Percentiles rank a stretch among this genome's conserved stretches.
phyloP scores from a whole-genome alignment of 2,888 invertebrate species.

The Cheilosia vernalis region DNA sequence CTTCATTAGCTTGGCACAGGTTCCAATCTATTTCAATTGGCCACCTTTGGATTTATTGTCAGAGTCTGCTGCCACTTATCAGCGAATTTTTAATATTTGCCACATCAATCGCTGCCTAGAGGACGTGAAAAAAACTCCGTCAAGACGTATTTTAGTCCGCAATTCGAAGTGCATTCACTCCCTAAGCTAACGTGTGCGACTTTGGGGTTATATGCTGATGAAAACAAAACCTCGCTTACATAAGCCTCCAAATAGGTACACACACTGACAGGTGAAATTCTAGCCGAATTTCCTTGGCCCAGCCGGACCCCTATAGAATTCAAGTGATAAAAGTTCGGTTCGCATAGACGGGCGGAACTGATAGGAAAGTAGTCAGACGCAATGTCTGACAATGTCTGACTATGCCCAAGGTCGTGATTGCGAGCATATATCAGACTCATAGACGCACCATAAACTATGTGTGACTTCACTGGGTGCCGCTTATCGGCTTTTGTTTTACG shows the following conservation, averaged over 20 bases:
- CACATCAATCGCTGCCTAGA: not conserved
- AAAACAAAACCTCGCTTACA: not conserved
- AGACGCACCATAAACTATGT: not conserved
- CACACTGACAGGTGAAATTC: too few relatives aligned
- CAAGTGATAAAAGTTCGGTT: too few relatives aligned
- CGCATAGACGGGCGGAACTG: too few relatives aligned
- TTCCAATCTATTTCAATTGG: not conserved
- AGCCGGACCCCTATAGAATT: too few relatives aligned
- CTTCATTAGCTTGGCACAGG: not conserved
- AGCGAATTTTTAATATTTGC: not conserved
- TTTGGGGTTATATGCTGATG: not conserved
- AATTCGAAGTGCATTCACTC: not conserved
- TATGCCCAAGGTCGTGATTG: not conserved
- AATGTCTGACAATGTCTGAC: not conserved
- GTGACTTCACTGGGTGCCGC: not conserved
- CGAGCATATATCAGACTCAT: not conserved
- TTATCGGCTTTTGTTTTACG: not conserved
- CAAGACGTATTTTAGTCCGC: not conserved
- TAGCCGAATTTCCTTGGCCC: too few relatives aligned
- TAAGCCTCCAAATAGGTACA: too few relatives aligned
- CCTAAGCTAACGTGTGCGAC: not conserved
- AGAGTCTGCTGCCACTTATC: not conserved
- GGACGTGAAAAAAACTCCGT: not conserved
- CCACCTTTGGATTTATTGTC: not conserved
- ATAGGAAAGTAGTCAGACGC: not conserved